Base-by-base conservation (phyloP, 2,113 vertebrate genomes). In the Podiceps cristatus region DNA sequence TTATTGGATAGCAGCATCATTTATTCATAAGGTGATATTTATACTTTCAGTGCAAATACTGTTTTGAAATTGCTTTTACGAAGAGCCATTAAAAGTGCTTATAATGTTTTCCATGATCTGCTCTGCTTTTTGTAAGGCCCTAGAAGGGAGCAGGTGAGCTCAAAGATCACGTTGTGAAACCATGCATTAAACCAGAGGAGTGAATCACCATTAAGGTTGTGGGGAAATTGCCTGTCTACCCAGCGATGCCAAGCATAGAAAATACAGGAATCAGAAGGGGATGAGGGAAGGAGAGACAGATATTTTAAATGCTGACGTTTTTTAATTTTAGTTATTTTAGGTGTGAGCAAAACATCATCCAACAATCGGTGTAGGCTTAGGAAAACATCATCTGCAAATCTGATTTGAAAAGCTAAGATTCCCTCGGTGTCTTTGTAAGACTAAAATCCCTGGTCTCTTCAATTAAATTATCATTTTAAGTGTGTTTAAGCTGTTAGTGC, bases 381-480 rank as follows among this genome's bases (percentile, higher is more conserved):
- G 74, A 64, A 84, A 90, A 82, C 77, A 76, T 55, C 37, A 18
- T 47, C 75, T 47, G 45, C 68, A 94, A 92, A 92, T 75, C 29
- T 64, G 40, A 8, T 68, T 71, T 63, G 63, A 76, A 83, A 93
- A 92, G 64, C 86, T 88, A 29, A 55, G 31, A 56, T 84, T 81
- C 86, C 68, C 60, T 72, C 17, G 29, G 47, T 92, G 16, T 50
- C 68, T 88, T 45, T 5, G 18, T 84, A 64, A 78, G 58, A n/a
- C 35, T 86, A 42, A 95, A 93, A 81, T 78, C 76, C 64, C 37
- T 1, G 2, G 7, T 71, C 64, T 94, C 49, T 64, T 89, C 88
- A 91, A 75, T 87, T 83, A 71, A 90, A 94, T 96, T 78, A 94
- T 64, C 69, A 69, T 95, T 96, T 92, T 64, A 82, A 93, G 77